Evolutionary conservation across 2,888 invertebrate species (phyloP).

Genomic region (Mactromeris polynyma): DNA sequence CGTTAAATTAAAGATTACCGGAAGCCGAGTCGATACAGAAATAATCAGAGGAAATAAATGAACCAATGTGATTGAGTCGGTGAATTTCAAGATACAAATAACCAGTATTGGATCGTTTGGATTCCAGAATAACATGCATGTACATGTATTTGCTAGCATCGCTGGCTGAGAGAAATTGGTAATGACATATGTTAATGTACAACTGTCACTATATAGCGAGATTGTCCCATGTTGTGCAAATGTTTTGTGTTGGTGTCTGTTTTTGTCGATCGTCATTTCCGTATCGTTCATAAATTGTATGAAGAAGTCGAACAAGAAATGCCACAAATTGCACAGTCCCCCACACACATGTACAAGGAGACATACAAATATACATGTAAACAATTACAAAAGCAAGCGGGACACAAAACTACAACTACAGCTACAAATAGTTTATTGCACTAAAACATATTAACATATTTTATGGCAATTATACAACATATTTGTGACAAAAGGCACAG

Average conservation of each 20-base stretch:
- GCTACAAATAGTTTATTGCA: too few species aligned
- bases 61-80: neutral
- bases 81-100: constrained; percentile 6
- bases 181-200: neutral
- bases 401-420: too few species aligned
- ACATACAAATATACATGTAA: too few species aligned
- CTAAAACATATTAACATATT: too few species aligned
- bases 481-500: too few species aligned
- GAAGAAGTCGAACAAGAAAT: too few species aligned
- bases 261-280: too few species aligned
- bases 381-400: too few species aligned
- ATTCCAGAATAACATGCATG: neutral
- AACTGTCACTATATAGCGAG: neutral
- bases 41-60: neutral
- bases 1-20: constrained; percentile 22
- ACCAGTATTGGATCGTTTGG: neutral
- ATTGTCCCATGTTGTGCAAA: neutral
- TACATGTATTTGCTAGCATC: neutral
- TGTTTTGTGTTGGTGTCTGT: neutral
- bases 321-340: too few species aligned
- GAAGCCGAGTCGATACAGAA: constrained; percentile 10
- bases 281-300: too few species aligned
- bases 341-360: too few species aligned
- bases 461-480: too few species aligned
- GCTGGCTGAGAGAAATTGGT: neutral